Base-by-base conservation (phyloP, 1,140 invertebrate genomes). In the Archivesica marissinica region DNA sequence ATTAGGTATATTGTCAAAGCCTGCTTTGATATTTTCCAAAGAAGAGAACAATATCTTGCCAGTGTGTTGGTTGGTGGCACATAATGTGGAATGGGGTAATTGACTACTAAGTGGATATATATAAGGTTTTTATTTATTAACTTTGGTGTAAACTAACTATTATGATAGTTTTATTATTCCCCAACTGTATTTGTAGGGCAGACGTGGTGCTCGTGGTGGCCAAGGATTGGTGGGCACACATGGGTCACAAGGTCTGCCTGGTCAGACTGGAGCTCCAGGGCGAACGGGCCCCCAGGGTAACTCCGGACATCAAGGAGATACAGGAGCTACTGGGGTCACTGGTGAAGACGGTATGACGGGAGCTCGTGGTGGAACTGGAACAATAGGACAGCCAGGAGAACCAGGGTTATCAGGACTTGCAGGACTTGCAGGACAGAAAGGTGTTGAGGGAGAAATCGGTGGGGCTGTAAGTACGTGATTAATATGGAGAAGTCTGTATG, bases 181-280 rank as follows among this genome's bases (percentile, higher is more conserved):
- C n/a, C n/a, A n/a, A n/a, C n/a, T n/a, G 33, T 25, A 59, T 35
- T 59, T 68, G 23, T 25, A 91, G 91, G 92, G 92, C 30, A 47
- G 47, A n/a, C 33, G 79, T 35, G 92, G 92, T 61, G 56, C 88
- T 15, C 61, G 72, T 15, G 92, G 92, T 7, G 83, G 86, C 6
- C 86, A 89, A 61, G 92, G 92, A 59, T 70, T 79, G 74, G 86
- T 47, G 93, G 93, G 66, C 90, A 91, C n/a, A 79, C 79, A n/a
- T 33, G 93, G 93, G 17, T 15, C 82, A 35, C 86, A 86, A 30
- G 94, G 94, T 15, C 92, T 95, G 70, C 94, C 95, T 15, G 92
- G 92, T 74, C 89, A 89, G 38, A 74, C 87, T 35, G 92, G 92
- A 59, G 23, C 86, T 56, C 54, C 84, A 35, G 92, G 92, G 44